A percentile compares a stretch with the other conserved stretches of the same genome.
These are phyloP conservation scores for Sebastes umbrosus DNA, from an alignment of 2,797 vertebrate species.

Conservation along the genomic window DNA sequence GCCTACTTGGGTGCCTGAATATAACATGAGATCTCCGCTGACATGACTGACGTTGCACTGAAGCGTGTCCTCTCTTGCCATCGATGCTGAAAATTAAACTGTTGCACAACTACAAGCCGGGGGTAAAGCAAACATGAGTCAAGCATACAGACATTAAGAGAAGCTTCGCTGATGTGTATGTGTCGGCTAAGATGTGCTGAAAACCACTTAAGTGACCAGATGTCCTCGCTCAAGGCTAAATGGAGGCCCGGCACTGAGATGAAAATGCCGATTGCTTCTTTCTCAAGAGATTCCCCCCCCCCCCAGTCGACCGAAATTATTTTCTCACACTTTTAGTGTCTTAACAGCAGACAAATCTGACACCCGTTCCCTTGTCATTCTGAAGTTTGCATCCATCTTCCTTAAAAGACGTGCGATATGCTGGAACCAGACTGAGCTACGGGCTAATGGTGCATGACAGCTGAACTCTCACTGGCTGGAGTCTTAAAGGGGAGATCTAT, in stretches of 20 bases:
- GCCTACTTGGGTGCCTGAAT: neutral
- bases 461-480: slow-evolving; percentile 46
- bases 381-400: slow-evolving; percentile 36
- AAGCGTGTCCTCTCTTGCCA: slow-evolving; percentile 29
- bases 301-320: slow-evolving; percentile 18
- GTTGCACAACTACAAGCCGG: slow-evolving; percentile 33
- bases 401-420: slow-evolving; percentile 19
- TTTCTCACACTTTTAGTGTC: slow-evolving; percentile 54
- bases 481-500: slow-evolving; percentile 61
- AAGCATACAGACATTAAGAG: slow-evolving; percentile 28
- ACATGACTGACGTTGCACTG: neutral
- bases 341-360: slow-evolving; percentile 44
- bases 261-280: slow-evolving; percentile 40
- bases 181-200: slow-evolving; percentile 42
- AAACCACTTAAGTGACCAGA: slow-evolving; percentile 64
- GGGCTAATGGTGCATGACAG: slow-evolving; percentile 56
- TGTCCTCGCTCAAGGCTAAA: slow-evolving; percentile 63
- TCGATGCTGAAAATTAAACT: slow-evolving; percentile 44
- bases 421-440: slow-evolving; percentile 54
- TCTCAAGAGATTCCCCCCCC: slow-evolving; percentile 28
- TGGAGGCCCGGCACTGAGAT: slow-evolving; percentile 29
- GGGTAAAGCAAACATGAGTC: slow-evolving; percentile 53
- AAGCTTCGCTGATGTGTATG: slow-evolving; percentile 19
- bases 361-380: slow-evolving; percentile 38
- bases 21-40: slow-evolving; percentile 7